Percentiles rank a stretch among this genome's conserved stretches.
These are phyloP conservation scores for Arremon brunneinucha DNA, from an alignment of 2,797 vertebrate genomes.

Conservation along the genomic window DNA sequence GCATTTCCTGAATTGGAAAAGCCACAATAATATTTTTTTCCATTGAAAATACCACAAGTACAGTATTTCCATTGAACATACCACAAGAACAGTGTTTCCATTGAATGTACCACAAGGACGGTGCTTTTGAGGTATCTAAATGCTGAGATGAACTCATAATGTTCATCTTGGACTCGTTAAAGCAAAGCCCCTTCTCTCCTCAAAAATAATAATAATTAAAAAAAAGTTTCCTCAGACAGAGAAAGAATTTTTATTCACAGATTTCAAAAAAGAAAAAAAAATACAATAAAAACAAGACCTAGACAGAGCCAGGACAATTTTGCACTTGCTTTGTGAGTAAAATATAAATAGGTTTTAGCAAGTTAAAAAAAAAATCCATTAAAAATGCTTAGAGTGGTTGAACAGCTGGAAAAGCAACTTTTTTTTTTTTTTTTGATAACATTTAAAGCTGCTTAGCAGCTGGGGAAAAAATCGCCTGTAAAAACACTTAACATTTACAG, in stretches of 20 bases:
- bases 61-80: constrained; percentile 79
- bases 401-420: constrained; percentile 75
- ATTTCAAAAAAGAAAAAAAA: constrained; percentile 45
- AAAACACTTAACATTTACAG: constrained; percentile 82
- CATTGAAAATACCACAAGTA: constrained; percentile 76
- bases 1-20: constrained; percentile 73
- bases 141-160: constrained; percentile 73
- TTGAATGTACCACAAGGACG: constrained; percentile 69
- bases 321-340: constrained; percentile 79
- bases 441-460: constrained; percentile 77
- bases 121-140: constrained; percentile 76
- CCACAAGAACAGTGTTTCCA: constrained; percentile 78
- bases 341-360: constrained; percentile 79
- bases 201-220: background rate
- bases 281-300: constrained; percentile 75
- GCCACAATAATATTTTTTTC: constrained; percentile 75
- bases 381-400: constrained; percentile 71
- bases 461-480: constrained; percentile 76
- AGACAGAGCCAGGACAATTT: constrained; percentile 71
- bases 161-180: constrained; percentile 79
- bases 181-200: constrained; percentile 58
- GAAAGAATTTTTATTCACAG: constrained; percentile 75
- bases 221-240: constrained; percentile 38
- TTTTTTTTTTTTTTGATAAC: constrained; percentile 57
- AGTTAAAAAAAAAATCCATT: constrained; percentile 70